A percentile compares a stretch with the other conserved stretches of the same genome.
Evolutionary conservation across 2,113 vertebrate species (phyloP).

Genomic region (Poeciliopsis occidentalis): DNA sequence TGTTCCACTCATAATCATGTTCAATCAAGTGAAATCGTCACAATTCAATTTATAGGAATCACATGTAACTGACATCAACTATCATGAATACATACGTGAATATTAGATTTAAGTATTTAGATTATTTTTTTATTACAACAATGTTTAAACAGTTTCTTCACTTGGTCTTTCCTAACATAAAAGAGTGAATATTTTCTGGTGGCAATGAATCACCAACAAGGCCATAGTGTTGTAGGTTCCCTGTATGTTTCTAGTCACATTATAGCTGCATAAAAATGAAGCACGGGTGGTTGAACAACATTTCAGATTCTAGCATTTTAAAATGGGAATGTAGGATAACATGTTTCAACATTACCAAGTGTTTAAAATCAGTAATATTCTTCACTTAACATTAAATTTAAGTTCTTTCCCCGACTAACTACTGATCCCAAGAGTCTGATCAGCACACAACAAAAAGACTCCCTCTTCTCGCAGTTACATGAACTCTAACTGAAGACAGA

Average conservation of each 20-base stretch:
- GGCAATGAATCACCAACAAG: neutral
- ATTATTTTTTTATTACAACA: neutral
- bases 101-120: neutral
- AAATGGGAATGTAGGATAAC: too few relatives aligned
- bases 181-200: neutral
- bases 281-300: neutral
- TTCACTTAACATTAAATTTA: constrained; percentile 11
- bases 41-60: neutral
- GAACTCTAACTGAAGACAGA: constrained; percentile 69
- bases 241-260: neutral
- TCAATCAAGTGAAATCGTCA: neutral
- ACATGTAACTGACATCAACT: neutral
- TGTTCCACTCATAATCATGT: neutral
- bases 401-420: neutral
- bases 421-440: constrained; percentile 36
- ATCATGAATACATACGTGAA: neutral
- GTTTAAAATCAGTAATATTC: constrained; percentile 2
- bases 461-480: constrained; percentile 54
- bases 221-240: neutral
- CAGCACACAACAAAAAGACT: constrained; percentile 56
- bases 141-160: neutral
- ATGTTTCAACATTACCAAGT: constrained; percentile 31
- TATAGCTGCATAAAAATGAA: neutral
- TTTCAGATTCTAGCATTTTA: neutral
- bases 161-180: neutral